Conservation (phyloP, 2,888 invertebrate genomes). For the Monoplex corrugatus region DNA sequence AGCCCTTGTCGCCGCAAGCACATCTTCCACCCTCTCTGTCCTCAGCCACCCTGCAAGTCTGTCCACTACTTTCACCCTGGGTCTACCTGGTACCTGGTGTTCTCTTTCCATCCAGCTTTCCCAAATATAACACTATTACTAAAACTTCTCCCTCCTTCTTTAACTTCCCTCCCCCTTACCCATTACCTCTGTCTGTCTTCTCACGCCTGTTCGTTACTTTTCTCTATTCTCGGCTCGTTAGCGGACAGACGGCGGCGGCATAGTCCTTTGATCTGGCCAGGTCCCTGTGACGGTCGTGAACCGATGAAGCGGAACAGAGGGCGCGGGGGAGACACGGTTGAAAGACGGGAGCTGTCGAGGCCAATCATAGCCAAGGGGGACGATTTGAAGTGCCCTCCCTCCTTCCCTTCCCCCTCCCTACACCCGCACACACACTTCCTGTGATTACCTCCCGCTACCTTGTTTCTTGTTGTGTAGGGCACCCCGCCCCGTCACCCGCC, state of each 20-base stretch:
- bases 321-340: slow-evolving; percentile 22
- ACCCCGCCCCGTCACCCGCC: too few relatives aligned
- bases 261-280: neutral
- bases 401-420: neutral
- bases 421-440: too few relatives aligned
- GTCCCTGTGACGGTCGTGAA: neutral
- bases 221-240: neutral
- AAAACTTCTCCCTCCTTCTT: neutral
- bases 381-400: slow-evolving; percentile 34
- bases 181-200: neutral
- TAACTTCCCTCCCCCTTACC: neutral
- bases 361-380: neutral
- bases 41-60: too few relatives aligned
- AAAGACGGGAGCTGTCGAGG: neutral
- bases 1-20: too few relatives aligned
- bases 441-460: too few relatives aligned
- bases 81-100: too few relatives aligned
- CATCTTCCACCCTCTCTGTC: too few relatives aligned
- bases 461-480: too few relatives aligned
- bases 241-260: neutral
- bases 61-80: too few relatives aligned
- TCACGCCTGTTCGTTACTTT: too few relatives aligned
- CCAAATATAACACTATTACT: too few relatives aligned
- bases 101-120: too few relatives aligned
- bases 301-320: neutral